Evolutionary conservation across 2,888 invertebrate species (phyloP).

Genomic region (Frankliniella intonsa): DNA sequence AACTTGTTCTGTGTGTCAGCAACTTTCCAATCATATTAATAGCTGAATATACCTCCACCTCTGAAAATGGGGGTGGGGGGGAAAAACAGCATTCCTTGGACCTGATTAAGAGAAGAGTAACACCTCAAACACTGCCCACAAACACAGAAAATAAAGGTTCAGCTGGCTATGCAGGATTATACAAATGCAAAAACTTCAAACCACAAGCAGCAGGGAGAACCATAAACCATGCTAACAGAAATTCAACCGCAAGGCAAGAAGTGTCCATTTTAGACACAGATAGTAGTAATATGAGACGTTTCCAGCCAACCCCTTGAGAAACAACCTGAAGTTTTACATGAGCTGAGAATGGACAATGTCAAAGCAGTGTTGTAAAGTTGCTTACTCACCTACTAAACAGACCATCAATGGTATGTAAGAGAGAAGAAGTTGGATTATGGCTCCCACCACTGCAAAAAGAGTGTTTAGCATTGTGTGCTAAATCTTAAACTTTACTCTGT

Average conservation of each 20-base stretch:
- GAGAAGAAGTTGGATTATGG: slow-evolving; percentile 65
- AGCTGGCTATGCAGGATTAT: neutral
- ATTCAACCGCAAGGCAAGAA: too few species aligned
- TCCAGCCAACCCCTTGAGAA: too few species aligned
- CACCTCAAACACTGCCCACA: too few species aligned
- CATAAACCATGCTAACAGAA: slow-evolving; percentile 43
- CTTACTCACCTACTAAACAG: slow-evolving; percentile 64
- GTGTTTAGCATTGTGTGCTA: slow-evolving; percentile 6
- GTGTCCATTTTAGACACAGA: too few species aligned
- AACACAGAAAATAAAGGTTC: too few species aligned
- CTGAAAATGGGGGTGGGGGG: too few species aligned
- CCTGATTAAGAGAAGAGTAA: too few species aligned
- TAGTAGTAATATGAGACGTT: too few species aligned
- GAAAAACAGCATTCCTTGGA: too few species aligned
- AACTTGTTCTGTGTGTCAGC: neutral
- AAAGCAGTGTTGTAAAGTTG: neutral
- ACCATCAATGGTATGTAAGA: slow-evolving; percentile 62
- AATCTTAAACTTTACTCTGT: neutral
- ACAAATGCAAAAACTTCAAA: neutral
- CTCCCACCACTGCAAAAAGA: slow-evolving; percentile 43
- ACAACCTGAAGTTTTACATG: too few species aligned
- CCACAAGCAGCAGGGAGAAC: neutral
- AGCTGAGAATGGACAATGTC: too few species aligned
- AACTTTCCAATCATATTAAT: neutral
- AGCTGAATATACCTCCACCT: too few species aligned